These are phyloP conservation scores for Aeoliscus strigatus DNA, from an alignment of 2,797 vertebrate species.

Conservation along the genomic window DNA sequence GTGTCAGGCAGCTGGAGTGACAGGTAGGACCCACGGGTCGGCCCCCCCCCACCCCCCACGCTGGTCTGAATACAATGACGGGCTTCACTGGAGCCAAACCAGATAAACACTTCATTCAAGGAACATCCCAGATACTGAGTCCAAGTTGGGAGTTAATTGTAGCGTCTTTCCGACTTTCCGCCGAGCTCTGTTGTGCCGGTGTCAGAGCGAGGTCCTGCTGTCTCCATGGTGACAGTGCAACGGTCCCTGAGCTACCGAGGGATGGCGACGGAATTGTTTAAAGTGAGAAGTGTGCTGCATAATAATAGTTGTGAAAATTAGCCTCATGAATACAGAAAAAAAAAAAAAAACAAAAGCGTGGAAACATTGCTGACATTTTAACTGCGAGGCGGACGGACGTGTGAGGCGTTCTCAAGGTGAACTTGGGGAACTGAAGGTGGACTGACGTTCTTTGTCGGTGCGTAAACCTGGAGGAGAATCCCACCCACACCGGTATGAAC, in stretches of 20 bases:
- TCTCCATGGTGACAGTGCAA: slow-evolving; percentile 68
- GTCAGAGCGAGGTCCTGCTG: slow-evolving; percentile 53
- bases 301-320: slow-evolving; percentile 68
- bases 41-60: too few species aligned
- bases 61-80: slow-evolving; percentile 60
- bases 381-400: too few species aligned
- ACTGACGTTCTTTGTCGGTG: too few species aligned
- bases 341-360: slow-evolving; percentile 26
- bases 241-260: slow-evolving; percentile 49
- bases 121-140: slow-evolving; percentile 53
- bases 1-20: slow-evolving; percentile 51
- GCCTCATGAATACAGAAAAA: slow-evolving; percentile 53
- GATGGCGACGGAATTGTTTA: slow-evolving; percentile 43
- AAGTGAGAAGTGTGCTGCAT: slow-evolving; percentile 61
- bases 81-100: slow-evolving; percentile 67
- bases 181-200: slow-evolving; percentile 40
- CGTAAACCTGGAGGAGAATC: too few species aligned
- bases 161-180: slow-evolving; percentile 51
- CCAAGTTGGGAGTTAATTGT: slow-evolving; percentile 59
- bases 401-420: too few species aligned
- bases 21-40: slow-evolving; percentile 60
- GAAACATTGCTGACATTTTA: too few species aligned
- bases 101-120: slow-evolving; percentile 66
- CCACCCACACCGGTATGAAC: too few species aligned
- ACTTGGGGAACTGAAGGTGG: too few species aligned